Evolutionary conservation across 2,113 vertebrate species (phyloP), one percentile per base, ranked within the genome.

Genomic region (Polypterus senegalus): DNA sequence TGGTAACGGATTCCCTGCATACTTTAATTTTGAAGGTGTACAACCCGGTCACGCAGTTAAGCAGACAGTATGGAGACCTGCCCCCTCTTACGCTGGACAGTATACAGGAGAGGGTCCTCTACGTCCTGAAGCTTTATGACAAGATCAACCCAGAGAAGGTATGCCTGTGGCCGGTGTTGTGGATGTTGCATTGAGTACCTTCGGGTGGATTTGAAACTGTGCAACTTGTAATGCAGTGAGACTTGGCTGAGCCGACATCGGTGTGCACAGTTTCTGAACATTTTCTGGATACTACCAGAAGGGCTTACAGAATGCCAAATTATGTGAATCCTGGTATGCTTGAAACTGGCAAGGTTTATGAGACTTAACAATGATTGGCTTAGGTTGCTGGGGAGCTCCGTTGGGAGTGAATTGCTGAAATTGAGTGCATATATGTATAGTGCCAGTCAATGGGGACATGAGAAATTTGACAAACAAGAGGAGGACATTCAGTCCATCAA

Each of bases 81-180:
- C 94, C 93, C 1, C 91, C 94, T 1, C 80, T 96, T 69, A 95
- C 92, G 1, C 6, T 96, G 74, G 87, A 85, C 9, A 72, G 67
- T 57, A 92, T 98, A 66, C 77, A 73, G 74, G 91, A 94, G 0
- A 86, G 93, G 0, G 95, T 98, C 52, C 76, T 98, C 63, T 97
- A 98, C 4, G 92, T 97, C 48, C 84, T 98, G 67, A 98, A 97
- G 69, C 85, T 97, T 48, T 97, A 97, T 6, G 94, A 97, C 78
- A 97, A 98, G 79, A 91, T 98, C 72, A 91, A 86, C 67, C 93
- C 93, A 0, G 92, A 93, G 71, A 92, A 89, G 84, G 95, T 91
- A 73, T 77, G 77, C 4, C n/a, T 59, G 27, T 27, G 27, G 27
- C 27, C 27, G 27, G 27, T 53, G 2, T 53, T 7, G 7, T n/a